Percentiles rank a stretch among this genome's conserved stretches.
Conservation (phyloP, 2,113 vertebrate species). For the Polyodon spathula region DNA sequence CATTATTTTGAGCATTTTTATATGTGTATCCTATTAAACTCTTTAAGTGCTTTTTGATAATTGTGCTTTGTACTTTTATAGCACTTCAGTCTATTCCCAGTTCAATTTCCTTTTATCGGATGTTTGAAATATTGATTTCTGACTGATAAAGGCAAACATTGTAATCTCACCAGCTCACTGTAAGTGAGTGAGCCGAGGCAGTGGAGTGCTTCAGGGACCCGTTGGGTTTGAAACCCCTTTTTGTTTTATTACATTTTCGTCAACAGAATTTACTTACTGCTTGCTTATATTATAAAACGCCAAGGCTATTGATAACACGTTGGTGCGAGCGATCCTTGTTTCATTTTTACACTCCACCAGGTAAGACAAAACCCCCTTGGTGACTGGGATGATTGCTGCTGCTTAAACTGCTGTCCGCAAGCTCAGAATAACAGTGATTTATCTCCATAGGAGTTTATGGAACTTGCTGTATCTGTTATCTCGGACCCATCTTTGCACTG, state of each 20-base stretch:
- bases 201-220: slow-evolving; percentile 72
- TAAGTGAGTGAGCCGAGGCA: slow-evolving; percentile 70
- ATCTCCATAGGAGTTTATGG: slow-evolving; percentile 82
- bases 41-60: slow-evolving; percentile 99
- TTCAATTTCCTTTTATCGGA: slow-evolving; percentile 99
- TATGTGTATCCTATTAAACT: slow-evolving; percentile 98
- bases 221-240: slow-evolving; percentile 73
- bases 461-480: slow-evolving; percentile 60
- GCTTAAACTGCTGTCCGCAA: slow-evolving; percentile 96
- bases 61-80: slow-evolving; percentile 99
- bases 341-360: slow-evolving; percentile 91
- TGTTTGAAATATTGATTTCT: slow-evolving; percentile 99
- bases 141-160: slow-evolving; percentile 99
- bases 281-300: slow-evolving; percentile 85
- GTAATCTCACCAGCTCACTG: slow-evolving; percentile 90
- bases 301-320: slow-evolving; percentile 60
- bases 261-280: slow-evolving; percentile 96
- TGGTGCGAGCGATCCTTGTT: slow-evolving; percentile 78
- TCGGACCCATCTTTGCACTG: slow-evolving; percentile 45
- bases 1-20: slow-evolving; percentile 98
- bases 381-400: slow-evolving; percentile 81
- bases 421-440: slow-evolving; percentile 97
- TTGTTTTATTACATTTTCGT: slow-evolving; percentile 94
- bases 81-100: slow-evolving; percentile 99
- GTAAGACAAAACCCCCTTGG: slow-evolving; percentile 77